Conservation (phyloP, 2,888 invertebrate species). For the Pyrrhia umbra region DNA sequence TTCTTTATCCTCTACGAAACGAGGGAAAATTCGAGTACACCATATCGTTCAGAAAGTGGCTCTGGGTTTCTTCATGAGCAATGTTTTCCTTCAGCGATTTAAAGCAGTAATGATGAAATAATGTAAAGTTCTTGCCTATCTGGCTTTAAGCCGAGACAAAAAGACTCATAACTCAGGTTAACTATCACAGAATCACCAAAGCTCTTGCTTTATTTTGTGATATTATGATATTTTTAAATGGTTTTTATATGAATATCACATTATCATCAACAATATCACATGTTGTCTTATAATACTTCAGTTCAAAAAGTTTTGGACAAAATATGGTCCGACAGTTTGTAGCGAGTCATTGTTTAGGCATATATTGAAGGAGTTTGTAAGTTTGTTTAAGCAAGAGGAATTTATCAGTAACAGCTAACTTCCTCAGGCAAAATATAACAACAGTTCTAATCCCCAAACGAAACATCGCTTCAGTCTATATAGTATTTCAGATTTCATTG, state of each 20-base stretch:
- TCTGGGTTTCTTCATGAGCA: too few relatives aligned
- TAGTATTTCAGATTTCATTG: constrained; percentile 1
- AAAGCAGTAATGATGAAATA: not conserved
- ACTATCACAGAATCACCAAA: too few relatives aligned
- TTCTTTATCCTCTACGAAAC: too few relatives aligned
- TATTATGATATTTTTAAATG: too few relatives aligned
- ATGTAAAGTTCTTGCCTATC: not conserved
- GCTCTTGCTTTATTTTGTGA: too few relatives aligned
- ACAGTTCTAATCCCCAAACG: constrained; percentile 2
- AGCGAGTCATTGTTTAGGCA: constrained; percentile 1
- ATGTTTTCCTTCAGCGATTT: too few relatives aligned
- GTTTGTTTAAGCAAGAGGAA: constrained; percentile 1
- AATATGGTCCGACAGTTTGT: not conserved
- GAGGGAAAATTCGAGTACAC: too few relatives aligned
- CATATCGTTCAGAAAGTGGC: too few relatives aligned
- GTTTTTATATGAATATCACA: too few relatives aligned
- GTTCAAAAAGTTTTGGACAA: constrained; percentile 5
- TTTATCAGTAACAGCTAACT: not conserved
- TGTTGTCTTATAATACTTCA: not conserved
- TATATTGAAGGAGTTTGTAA: constrained; percentile 3
- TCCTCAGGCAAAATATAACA: not conserved
- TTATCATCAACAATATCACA: not conserved
- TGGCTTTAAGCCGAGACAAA: not conserved
- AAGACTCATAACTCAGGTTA: too few relatives aligned
- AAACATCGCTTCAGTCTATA: not conserved